These are phyloP conservation scores for Sarcophaga caerulescens DNA, from an alignment of 2,888 invertebrate species.

Conservation along the genomic window DNA sequence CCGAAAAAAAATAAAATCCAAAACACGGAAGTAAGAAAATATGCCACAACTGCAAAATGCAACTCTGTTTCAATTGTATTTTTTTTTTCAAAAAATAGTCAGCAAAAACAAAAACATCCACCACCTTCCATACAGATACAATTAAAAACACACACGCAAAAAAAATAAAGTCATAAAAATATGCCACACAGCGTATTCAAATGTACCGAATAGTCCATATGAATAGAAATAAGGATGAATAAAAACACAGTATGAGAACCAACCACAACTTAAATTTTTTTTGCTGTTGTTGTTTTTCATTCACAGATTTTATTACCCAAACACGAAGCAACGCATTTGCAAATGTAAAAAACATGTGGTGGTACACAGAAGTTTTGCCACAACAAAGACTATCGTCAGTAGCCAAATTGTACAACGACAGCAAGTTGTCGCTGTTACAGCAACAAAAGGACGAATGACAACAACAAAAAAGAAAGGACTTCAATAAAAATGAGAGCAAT, in stretches of 20 bases:
- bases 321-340: neutral
- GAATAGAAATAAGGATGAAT: neutral
- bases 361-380: slow-evolving; percentile 1
- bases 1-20: neutral
- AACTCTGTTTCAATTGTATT: neutral
- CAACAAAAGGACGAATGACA: neutral
- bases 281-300: neutral
- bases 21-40: neutral
- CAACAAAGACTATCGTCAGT: slow-evolving; percentile 11
- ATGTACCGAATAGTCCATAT: neutral
- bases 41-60: slow-evolving; percentile 26
- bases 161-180: slow-evolving; percentile 34
- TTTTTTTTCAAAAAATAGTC: neutral
- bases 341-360: neutral
- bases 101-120: neutral
- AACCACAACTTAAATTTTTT: too few relatives aligned
- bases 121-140: neutral
- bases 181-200: neutral
- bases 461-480: neutral
- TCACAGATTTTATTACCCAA: neutral
- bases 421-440: slow-evolving; percentile 4
- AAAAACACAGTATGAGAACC: too few relatives aligned
- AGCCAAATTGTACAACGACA: slow-evolving; percentile 1
- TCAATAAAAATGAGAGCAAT: neutral
- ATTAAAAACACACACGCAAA: neutral